Percentiles rank a stretch among this genome's conserved stretches.
Evolutionary conservation across 2,113 vertebrate genomes (phyloP).

Genomic region (Nibea coibor): DNA sequence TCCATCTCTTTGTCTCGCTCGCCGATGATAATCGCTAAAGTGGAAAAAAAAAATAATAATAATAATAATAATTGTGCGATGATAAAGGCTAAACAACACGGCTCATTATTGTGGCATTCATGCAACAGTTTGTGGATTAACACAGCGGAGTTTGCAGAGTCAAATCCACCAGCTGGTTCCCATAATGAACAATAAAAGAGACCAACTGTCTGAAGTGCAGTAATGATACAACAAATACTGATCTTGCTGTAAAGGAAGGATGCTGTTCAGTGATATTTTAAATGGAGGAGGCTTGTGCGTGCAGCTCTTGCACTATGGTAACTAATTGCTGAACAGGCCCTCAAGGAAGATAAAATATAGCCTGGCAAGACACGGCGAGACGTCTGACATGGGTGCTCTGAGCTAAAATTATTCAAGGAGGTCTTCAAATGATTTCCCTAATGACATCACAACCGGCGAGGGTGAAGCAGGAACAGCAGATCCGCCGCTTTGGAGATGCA

Average conservation of each 20-base stretch:
- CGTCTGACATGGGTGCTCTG: conserved; percentile 37
- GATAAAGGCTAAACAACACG: conserved; percentile 52
- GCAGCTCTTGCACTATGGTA: conserved; percentile 35
- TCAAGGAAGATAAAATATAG: conserved; percentile 27
- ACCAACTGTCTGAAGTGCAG: conserved; percentile 6
- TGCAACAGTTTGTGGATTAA: conserved; percentile 65
- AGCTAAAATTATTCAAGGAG: conserved; percentile 49
- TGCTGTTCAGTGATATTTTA: conserved; percentile 16
- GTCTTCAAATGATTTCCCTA: conserved; percentile 58
- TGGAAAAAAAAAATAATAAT: conserved; percentile 53
- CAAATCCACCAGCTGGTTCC: conserved; percentile 44
- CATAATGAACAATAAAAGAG: conserved; percentile 21
- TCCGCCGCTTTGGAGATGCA: conserved; percentile 48
- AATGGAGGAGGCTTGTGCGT: conserved; percentile 9
- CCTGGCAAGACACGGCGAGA: conserved; percentile 6
- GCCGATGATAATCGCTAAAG: conserved; percentile 44
- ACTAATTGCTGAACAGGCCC: conserved; percentile 52
- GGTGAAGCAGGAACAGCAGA: conserved; percentile 42
- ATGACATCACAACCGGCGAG: conserved; percentile 37
- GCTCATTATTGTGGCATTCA: conserved; percentile 40
- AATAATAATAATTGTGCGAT: conserved; percentile 2
- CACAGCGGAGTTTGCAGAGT: conserved; percentile 29
- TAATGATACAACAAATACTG: conserved; percentile 20
- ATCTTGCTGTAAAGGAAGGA: conserved; percentile 1
- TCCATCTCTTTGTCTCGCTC: conserved; percentile 49